Evolutionary conservation across 2,797 vertebrate species (phyloP), one percentile per base, ranked within the genome.

Genomic region (Phoxinus dragarum): DNA sequence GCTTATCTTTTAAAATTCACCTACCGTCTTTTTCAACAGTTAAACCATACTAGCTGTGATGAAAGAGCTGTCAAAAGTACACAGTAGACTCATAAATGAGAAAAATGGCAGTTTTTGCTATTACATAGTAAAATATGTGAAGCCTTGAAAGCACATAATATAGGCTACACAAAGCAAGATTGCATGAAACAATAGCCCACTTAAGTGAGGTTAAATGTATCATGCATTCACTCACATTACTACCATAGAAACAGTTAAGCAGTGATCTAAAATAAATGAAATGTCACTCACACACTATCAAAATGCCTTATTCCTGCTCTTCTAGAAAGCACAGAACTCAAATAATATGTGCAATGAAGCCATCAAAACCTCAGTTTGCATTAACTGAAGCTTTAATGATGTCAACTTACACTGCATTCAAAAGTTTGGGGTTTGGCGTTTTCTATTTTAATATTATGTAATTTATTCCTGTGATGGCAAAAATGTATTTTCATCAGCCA

Each of bases 241-340:
- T 42, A 68, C 72, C 73, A 68, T 38, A 40, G 61, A 67, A 68
- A 76, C 42, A 67, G 59, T 52, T 47, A 54, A 36, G 34, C 23
- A 56, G 9, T 6, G 47, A 68, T 67, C 59, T 52, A 40, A 21
- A 47, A 47, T 47, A 3, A 67, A 68, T 67, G 21, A 40, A 54
- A 68, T 56, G 34, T 5, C 73, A 67, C 31, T 66, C 12, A 38
- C 27, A 8, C 42, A 75, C 16, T 40, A 23, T 42, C 69, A 21
- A 73, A 61, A 76, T 47, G 23, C 34, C 44, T 17, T 40, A 23
- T 67, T 67, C 61, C 59, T 27, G 71, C 2, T 42, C 59, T 10
- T 4, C 16, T 75, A 34, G 8, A 74, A 47, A 49, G 21, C 71
- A 52, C 36, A 74, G 2, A 38, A n/a, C 10, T 64, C 27, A 69